Evolutionary conservation across 2,113 vertebrate genomes (phyloP), one percentile per base, ranked within the genome.

Genomic region (Baryphthengus martii): DNA sequence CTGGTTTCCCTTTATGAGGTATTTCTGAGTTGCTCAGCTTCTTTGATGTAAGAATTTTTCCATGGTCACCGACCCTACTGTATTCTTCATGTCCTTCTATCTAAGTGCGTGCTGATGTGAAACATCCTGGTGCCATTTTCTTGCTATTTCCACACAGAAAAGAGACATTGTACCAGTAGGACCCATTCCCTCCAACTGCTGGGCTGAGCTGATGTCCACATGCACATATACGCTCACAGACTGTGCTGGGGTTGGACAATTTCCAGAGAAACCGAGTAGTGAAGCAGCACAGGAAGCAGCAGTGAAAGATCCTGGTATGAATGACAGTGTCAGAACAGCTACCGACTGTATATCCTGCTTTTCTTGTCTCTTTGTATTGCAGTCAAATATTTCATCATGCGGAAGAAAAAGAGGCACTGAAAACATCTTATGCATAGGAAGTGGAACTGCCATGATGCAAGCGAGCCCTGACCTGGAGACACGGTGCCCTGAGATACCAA

Each of bases 151-250:
- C 53, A 26, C n/a, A 31, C 7, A 37, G 75, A 49, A 58, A 25
- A 45, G 3, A 33, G 17, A 11, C 7, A 7, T 18, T 25, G 9
- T 47, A 19, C 39, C 11, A 65, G 24, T 16, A 47, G 50, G 84
- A 29, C 12, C 0, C 17, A 40, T 58, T 17, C 13, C 11, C 18
- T 77, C 56, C 25, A 28, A 21, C 40, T 81, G 37, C 61, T 62
- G 65, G 33, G 31, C 33, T 70, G 26, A 68, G 29, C 26, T 0
- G 0, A 1, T 77, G 25, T 20, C 47, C 33, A 25, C 1, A 2
- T 7, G n/a, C 28, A 40, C 16, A 11, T 11, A 11, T 1, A 9
- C 17, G 2, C 23, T 80, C 58, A 16, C 17, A 44, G 17, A 13
- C n/a, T 45, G 31, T 56, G 13, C 42, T 65, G 37, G 44, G 13